Evolutionary conservation across 1,140 invertebrate genomes (phyloP), one percentile per base, ranked within the genome.

Genomic region (Lordiphosa mommai): DNA sequence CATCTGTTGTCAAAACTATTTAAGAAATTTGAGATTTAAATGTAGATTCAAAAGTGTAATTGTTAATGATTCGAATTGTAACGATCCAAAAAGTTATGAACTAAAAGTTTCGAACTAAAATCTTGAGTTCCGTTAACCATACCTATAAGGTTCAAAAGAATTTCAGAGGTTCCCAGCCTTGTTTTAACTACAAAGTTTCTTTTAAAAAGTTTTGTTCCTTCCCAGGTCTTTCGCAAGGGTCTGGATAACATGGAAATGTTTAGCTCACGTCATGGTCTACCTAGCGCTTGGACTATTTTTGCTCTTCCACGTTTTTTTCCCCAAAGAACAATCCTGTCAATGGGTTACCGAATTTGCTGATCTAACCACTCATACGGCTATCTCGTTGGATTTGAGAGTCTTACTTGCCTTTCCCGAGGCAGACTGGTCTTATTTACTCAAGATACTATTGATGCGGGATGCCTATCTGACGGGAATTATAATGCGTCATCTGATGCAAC

Each of bases 321-420:
- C 90, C 34, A 70, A 79, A 27, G 72, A 85, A 43, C 87, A 89
- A 7, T 82, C 63, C 17, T 90, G 90, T 29, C 86, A 89, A 40
- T 89, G 86, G 53, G 86, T 89, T 4, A 89, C 89, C 1, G 89
- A 89, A 36, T 91, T 90, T 12, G 84, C 87, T 1, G 91, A 93
- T 44, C 69, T 94, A 3, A 77, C 90, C 0, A 89, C 91, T 5
- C 90, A 91, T 53, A 91, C 91, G 4, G 91, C 91, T 10, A 90
- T 94, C 1, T 92, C 92, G 4, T 77, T 95, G 29, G 94, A 95
- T 65, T 71, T 96, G 9, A 91, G 92, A 16, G 92, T 95, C 0
- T 72, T 95, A 3, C 88, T 93, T 33, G 91, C 93, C n/a, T 94
- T 95, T 72, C 94, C 95, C 0, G 93, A 95, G 70, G 92, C 93